These are phyloP conservation scores for Phalera bucephala DNA, from an alignment of 2,888 invertebrate genomes.

Conservation along the genomic window DNA sequence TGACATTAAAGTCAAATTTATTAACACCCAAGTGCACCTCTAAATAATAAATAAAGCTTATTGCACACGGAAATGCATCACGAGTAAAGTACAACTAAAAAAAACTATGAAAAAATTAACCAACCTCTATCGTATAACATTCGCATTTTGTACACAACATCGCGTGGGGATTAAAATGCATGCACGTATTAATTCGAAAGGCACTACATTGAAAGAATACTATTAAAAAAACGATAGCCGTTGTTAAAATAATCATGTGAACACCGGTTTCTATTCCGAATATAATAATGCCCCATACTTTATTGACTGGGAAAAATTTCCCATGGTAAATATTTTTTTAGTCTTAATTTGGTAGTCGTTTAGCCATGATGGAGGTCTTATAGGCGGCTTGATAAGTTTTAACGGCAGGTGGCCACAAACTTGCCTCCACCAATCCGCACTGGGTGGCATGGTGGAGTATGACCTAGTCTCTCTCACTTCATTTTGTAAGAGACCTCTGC, in stretches of 20 bases:
- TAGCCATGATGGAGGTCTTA: too few species aligned
- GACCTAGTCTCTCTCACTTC: too few species aligned
- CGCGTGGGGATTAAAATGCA: constrained; percentile 49
- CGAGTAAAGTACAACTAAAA: constrained; percentile 36
- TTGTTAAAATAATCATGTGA: constrained; percentile 29
- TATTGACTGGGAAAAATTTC: neutral
- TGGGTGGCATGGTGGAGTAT: too few species aligned
- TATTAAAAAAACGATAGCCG: constrained; percentile 29
- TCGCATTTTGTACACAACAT: constrained; percentile 45
- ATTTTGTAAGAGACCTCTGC: too few species aligned
- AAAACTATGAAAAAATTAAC: constrained; percentile 43
- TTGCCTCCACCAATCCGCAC: too few species aligned
- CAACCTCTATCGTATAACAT: constrained; percentile 24
- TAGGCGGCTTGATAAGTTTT: too few species aligned
- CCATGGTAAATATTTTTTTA: neutral
- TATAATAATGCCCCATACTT: neutral
- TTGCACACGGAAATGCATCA: constrained; percentile 53
- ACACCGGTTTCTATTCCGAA: constrained; percentile 20
- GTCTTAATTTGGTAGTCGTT: too few species aligned
- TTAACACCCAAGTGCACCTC: constrained; percentile 16
- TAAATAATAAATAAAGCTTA: constrained; percentile 38
- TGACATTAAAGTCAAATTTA: neutral
- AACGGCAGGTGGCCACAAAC: too few species aligned
- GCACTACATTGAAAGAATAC: constrained; percentile 50
- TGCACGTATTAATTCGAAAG: constrained; percentile 52